Base-by-base conservation (phyloP, 2,888 invertebrate species). In the Aphidoletes aphidimyza region DNA sequence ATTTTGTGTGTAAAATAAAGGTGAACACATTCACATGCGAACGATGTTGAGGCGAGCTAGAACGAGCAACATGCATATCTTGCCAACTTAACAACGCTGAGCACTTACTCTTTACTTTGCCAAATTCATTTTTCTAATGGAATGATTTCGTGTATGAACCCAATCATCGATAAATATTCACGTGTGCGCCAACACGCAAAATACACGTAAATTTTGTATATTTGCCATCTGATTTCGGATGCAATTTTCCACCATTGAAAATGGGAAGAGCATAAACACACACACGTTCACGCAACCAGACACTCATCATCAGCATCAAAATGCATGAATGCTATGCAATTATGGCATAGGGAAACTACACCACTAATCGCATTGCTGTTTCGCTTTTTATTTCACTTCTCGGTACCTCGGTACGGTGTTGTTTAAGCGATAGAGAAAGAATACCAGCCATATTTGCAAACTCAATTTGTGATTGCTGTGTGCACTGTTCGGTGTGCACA, bases 261-360 rank as follows among this genome's bases (percentile, higher is more conserved):
- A 26, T 14, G 47, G 2, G 11, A 54, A 69, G 69, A 0, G 17
- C 69, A 54, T 69, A 5, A 54, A 22, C 54, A 30, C 30, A 34
- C 26, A 69, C 30, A 69, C 17, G 30, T 69, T 69, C 69, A 26
- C 69, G 69, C 69, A 69, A 69, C 69, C 30, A 69, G 69, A 69
- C 69, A 69, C 69, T 69, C 69, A 69, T 69, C 69, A 69, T 69
- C 69, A 30, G 69, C 69, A 69, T 69, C 69, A 69, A 69, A 69
- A 69, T 69, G 30, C 69, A 69, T 69, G 69, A 69, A 69, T 69
- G 69, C 69, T 69, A 69, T 69, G 69, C 69, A 69, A 69, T 69
- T 69, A 69, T 30, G 69, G 69, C 69, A 69, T 69, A 30, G 69
- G 30, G 69, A 69, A 69, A 69, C 69, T 69, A 69, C 26, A 69